Percentiles rank a stretch among this genome's conserved stretches.
phyloP scores from a whole-genome alignment of 2,113 vertebrate genomes.

The Petaurus breviceps region DNA sequence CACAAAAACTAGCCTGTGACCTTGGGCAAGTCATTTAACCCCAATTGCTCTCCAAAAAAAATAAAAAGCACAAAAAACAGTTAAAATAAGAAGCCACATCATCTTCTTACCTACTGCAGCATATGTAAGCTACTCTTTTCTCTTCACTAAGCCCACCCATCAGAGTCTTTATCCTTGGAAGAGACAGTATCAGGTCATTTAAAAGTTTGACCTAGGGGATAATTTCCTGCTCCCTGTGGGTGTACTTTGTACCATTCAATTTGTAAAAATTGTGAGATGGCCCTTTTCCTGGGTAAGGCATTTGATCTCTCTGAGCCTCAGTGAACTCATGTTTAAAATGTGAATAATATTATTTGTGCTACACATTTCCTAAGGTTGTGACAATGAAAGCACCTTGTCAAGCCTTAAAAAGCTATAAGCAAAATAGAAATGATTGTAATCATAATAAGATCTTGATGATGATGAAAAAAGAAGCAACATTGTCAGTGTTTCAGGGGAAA shows the following conservation, averaged over 20 bases:
- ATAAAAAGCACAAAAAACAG: neutral
- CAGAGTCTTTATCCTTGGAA: neutral
- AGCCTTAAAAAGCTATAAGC: neutral
- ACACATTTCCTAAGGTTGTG: neutral
- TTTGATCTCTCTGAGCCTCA: neutral
- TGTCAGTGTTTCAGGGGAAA: neutral
- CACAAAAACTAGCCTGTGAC: too few species aligned
- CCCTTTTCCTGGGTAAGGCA: neutral
- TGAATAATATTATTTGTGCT: neutral
- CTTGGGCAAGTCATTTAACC: too few species aligned
- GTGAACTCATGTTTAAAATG: neutral
- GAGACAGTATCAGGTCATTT: neutral
- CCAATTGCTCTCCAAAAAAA: too few species aligned
- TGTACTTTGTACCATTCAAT: neutral
- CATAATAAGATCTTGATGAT: neutral
- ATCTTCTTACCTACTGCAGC: neutral
- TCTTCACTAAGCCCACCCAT: neutral
- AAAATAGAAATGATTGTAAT: neutral
- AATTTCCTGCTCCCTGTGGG: neutral
- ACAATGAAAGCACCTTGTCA: neutral
- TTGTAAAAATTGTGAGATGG: neutral
- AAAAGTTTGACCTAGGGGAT: neutral
- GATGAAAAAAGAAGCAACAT: neutral
- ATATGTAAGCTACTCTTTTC: neutral
- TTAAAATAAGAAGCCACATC: neutral